Conservation (phyloP, 2,113 vertebrate species). For the Indicator maculatus region DNA sequence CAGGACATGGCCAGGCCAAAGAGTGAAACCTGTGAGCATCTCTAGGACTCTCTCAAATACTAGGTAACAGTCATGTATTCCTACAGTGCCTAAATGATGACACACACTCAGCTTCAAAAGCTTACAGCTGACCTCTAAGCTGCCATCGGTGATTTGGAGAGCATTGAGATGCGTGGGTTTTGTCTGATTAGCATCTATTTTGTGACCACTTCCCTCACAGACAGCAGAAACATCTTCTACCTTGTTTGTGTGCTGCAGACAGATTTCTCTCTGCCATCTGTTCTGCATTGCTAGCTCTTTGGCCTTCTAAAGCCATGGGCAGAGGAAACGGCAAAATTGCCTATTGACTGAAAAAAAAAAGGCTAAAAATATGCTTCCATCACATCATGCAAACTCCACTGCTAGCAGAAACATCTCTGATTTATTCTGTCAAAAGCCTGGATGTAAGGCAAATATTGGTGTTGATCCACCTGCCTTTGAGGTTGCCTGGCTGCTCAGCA, state of each 20-base stretch:
- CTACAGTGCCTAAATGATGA: background rate
- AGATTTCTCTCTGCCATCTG: background rate
- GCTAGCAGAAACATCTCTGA: background rate
- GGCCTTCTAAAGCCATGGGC: background rate
- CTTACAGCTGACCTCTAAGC: background rate
- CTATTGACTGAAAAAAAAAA: background rate
- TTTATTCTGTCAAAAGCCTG: background rate
- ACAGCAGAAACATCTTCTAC: background rate
- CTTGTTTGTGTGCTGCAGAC: background rate
- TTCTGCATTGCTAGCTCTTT: background rate
- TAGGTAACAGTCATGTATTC: background rate
- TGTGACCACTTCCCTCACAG: background rate
- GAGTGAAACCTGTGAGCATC: background rate
- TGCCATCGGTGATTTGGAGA: background rate
- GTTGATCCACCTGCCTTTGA: fast-evolving
- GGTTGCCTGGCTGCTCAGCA: background rate
- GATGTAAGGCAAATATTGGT: background rate
- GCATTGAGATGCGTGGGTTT: background rate
- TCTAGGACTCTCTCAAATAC: background rate
- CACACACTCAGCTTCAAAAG: background rate
- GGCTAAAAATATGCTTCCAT: background rate
- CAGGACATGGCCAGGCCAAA: background rate
- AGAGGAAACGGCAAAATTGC: background rate
- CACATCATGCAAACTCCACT: background rate
- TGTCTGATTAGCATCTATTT: background rate